Base-by-base conservation (phyloP, 2,797 vertebrate genomes). In the Channa striata region DNA sequence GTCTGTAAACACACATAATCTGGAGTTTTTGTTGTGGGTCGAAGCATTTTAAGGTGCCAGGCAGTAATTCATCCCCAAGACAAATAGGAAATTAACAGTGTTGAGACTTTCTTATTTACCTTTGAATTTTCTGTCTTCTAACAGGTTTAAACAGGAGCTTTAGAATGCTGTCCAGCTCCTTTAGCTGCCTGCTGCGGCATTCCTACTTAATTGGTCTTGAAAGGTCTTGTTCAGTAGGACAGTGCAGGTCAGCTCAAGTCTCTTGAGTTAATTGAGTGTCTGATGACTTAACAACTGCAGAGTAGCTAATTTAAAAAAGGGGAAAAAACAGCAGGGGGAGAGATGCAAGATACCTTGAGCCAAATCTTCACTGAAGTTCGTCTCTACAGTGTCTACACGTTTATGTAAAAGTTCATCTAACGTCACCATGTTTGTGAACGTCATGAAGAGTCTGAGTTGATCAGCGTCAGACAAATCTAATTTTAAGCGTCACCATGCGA, bases 181-280 rank as follows among this genome's bases (percentile, higher is more conserved):
- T 58, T 67, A 72, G 70, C 62, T 54, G 61, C 71, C 74, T 47
- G 16, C 63, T 11, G 74, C 77, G 67, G 72, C 77, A 68, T 82
- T 84, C 76, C 54, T 54, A 4, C 63, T 81, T 85, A 90, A 92
- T 92, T 89, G 87, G 82, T 83, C 75, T 80, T 82, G 77, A 90
- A 84, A 85, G 69, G 81, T 85, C 80, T 77, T 54, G 62, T 82
- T 81, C 40, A 68, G 72, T 17, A 4, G 42, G 71, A 78, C 25
- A 2, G 58, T 9, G 19, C 78, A 71, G 85, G 88, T 87, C 87
- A 77, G 57, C 67, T 63, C 57, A n/a, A 65, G 84, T 78, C 79
- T 69, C 49, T n/a, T 62, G 33, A 56, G 81, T 54, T 83, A 74
- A 30, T 30, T 30, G 25, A 30, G 25, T 30, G 25, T 30, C 25